Conservation (phyloP, 2,113 vertebrate genomes). For the Platysternon megacephalum region DNA sequence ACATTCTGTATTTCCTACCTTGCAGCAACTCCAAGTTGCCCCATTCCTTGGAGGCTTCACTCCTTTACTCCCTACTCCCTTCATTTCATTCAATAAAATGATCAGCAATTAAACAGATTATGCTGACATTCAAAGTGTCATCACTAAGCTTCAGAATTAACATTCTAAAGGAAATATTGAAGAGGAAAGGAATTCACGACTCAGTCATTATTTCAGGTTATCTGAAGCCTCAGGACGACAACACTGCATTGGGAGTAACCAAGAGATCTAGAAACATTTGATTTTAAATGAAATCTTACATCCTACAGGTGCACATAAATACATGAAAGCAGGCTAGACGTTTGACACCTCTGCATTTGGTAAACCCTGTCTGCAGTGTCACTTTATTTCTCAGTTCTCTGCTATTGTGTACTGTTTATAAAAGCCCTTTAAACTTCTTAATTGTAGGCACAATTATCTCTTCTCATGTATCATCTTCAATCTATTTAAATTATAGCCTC, state of each 20-base stretch:
- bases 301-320: not conserved
- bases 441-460: accelerated
- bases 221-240: not conserved
- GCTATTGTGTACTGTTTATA: not conserved
- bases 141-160: not conserved
- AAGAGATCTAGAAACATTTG: not conserved
- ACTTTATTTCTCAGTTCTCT: not conserved
- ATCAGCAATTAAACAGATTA: not conserved
- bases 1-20: not conserved
- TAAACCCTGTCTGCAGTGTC: not conserved
- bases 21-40: not conserved
- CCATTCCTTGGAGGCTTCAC: accelerated
- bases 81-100: not conserved
- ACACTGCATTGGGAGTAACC: not conserved
- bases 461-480: accelerated
- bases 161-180: not conserved
- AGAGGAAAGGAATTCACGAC: not conserved
- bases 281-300: not conserved
- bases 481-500: not conserved
- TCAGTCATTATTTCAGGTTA: not conserved
- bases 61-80: not conserved
- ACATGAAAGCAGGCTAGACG: accelerated
- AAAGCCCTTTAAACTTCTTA: not conserved
- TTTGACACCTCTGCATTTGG: accelerated
- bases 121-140: not conserved